Evolutionary conservation across 2,113 vertebrate species (phyloP), one percentile per base, ranked within the genome.

Genomic region (Speoplatyrhinus poulsoni): DNA sequence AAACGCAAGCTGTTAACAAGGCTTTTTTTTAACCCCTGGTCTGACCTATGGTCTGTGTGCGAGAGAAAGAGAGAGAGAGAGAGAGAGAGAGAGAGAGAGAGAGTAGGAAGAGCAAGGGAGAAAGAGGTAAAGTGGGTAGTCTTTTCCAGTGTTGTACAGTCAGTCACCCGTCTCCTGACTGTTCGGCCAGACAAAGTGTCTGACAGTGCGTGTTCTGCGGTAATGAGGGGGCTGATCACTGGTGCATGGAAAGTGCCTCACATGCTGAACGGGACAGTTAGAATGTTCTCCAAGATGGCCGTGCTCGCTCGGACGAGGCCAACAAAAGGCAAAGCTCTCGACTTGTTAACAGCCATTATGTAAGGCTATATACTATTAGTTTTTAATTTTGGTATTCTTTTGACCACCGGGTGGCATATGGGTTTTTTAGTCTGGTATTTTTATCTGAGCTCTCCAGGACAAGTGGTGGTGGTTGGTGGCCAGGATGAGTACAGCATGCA

Each of bases 81-180:
- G 36, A 79, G 16, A 81, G 70, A 72, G 69, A 17, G 48, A 67
- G 64, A 79, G 65, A 72, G 75, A 64, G 68, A 52, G 76, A 65
- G 15, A 6, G 26, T 13, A 46, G 69, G 62, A 60, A 81, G 69
- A 70, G 73, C 26, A 26, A 26, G 26, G 60, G 68, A 59, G 32
- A 72, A 70, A 72, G 69, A 65, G 72, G 26, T 46, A 16, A 50
- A 80, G 60, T 79, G 89, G 85, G 69, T 77, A 75, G 84, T 71
- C 82, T 68, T 82, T 94, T 94, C 93, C 90, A 89, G 89, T 79
- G 90, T 77, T 67, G 79, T 93, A 92, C 88, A 77, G 68, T 68
- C 52, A 19, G 54, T 32, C 62, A 46, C 82, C 71, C 85, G 79
- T 70, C 82, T 77, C 80, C 75, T 80, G 85, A 90, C 92, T 92